Conservation (phyloP, 2,888 invertebrate genomes). For the Scaptomyza tumidula region DNA sequence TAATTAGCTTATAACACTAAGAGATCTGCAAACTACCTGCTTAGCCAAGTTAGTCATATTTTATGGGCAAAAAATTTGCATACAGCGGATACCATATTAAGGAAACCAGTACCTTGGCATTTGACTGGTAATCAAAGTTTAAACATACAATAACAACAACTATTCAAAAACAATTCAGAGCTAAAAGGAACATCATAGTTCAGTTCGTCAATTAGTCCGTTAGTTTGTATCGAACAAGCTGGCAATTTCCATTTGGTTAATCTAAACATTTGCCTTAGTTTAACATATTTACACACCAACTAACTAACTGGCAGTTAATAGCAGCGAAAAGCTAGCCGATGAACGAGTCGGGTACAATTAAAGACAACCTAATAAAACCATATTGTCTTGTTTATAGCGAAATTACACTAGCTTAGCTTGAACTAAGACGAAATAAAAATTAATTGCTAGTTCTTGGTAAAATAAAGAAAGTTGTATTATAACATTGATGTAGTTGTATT, state of each 20-base stretch:
- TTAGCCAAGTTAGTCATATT: constrained; percentile 36
- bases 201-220: constrained; percentile 47
- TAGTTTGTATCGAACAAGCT: constrained; percentile 21
- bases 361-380: constrained; percentile 8
- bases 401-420: constrained; percentile 30
- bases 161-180: constrained; percentile 22
- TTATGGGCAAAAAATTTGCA: constrained; percentile 50
- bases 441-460: background rate
- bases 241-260: constrained; percentile 45
- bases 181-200: constrained; percentile 10
- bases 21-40: constrained; percentile 35
- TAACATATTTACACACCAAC: constrained; percentile 48
- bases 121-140: constrained; percentile 20
- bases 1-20: constrained; percentile 61
- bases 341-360: constrained; percentile 30
- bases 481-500: no score
- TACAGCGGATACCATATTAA: constrained; percentile 32
- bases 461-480: background rate
- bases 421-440: background rate
- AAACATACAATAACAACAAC: constrained; percentile 7
- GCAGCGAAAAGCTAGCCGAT: constrained; percentile 25
- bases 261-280: constrained; percentile 56
- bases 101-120: constrained; percentile 46
- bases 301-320: constrained; percentile 50
- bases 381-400: background rate